Conservation (phyloP, 2,113 vertebrate genomes). For the Semnornis frantzii region DNA sequence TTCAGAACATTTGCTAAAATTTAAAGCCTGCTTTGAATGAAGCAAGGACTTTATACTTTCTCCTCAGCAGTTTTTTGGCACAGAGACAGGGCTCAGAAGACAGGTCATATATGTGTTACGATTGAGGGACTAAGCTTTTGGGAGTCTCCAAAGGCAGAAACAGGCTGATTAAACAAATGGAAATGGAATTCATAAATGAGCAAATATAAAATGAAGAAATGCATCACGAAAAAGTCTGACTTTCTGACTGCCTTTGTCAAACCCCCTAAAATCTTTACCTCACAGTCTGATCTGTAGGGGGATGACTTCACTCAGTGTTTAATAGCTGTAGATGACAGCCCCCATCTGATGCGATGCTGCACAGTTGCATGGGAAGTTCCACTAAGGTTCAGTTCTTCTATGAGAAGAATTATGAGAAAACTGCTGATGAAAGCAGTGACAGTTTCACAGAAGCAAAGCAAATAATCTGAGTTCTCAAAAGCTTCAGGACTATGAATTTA, state of each 20-base stretch:
- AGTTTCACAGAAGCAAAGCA: not conserved
- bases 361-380: not conserved
- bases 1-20: slow-evolving; percentile 35
- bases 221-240: not conserved
- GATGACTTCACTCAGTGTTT: not conserved
- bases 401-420: not conserved
- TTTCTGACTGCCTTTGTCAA: not conserved
- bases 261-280: not conserved
- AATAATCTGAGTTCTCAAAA: not conserved
- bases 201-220: not conserved
- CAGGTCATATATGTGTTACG: not conserved
- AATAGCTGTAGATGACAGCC: not conserved
- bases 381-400: not conserved
- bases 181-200: not conserved
- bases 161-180: not conserved
- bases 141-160: slow-evolving; percentile 18
- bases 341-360: not conserved
- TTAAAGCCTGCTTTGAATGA: slow-evolving; percentile 43
- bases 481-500: not conserved
- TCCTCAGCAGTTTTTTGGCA: slow-evolving; percentile 34
- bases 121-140: not conserved
- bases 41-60: not conserved
- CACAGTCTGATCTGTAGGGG: not conserved
- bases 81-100: not conserved
- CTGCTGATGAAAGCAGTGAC: not conserved